Base-by-base conservation (phyloP, 2,888 invertebrate genomes). In the Drosophila phalerata region DNA sequence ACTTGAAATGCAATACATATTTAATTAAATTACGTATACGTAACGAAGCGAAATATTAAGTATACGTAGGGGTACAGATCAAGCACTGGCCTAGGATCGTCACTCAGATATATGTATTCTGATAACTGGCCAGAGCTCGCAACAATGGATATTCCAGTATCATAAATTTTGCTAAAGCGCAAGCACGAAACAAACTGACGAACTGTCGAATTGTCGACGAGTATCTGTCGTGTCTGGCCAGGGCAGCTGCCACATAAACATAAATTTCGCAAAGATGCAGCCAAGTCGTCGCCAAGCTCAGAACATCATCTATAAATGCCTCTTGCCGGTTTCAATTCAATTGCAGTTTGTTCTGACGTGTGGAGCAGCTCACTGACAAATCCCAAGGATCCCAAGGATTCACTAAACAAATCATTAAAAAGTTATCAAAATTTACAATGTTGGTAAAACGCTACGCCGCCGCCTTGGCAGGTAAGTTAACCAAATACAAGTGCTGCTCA, bases 211-310 rank as follows among this genome's bases (percentile, higher is more conserved):
- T n/a, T 45, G 51, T 43, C 34, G 56, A 64, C 47, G 19, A 62
- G 43, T 45, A 62, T 52, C 34, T 67, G 65, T 67, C 67, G 73
- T 37, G 51, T 51, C 37, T 45, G 58, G 42, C 65, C 64, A 68
- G 69, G 67, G 52, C 79, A 85, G 76, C 90, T 90, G 90, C 79
- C 87, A 64, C 63, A 81, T 83, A 78, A 77, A 91, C 92, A 90
- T 92, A 91, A 91, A 91, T 91, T 88, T 85, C 61, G 69, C 75
- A 87, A 81, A 91, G 88, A 89, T 85, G 81, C 86, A 56, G 80
- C 69, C n/a, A n/a, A n/a, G n/a, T n/a, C n/a, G 34, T 51, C 68
- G 57, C 22, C 53, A 51, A 51, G 76, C 60, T 60, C 34, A 71
- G 51, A 69, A 67, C 67, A 60, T 77, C 77, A 60, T 78, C 79